These are phyloP conservation scores for Hypena proboscidalis DNA, from an alignment of 2,888 invertebrate species.

Conservation along the genomic window DNA sequence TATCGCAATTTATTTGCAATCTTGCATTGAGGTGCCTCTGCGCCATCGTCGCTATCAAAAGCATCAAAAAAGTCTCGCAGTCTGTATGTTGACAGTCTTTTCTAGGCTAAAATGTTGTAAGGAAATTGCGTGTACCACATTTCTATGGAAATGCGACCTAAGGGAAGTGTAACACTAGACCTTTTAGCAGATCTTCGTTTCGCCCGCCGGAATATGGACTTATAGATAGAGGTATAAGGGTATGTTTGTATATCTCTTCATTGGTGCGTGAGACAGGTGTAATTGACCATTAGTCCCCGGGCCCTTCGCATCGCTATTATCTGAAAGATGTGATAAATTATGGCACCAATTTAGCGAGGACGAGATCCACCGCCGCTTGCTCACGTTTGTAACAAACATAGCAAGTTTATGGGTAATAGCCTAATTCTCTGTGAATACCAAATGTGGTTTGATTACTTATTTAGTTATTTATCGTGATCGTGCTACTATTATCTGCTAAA, in stretches of 20 bases:
- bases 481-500: too few relatives aligned
- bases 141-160: constrained; percentile 9
- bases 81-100: constrained; percentile 23
- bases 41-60: constrained; percentile 34
- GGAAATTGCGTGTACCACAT: constrained; percentile 18
- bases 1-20: constrained; percentile 22
- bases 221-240: neutral
- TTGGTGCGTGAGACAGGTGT: neutral
- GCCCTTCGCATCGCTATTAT: constrained; percentile 5
- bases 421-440: too few relatives aligned
- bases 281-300: constrained; percentile 7
- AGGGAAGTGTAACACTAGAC: neutral
- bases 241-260: neutral
- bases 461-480: too few relatives aligned
- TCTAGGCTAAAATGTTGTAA: constrained; percentile 11
- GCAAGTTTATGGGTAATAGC: neutral
- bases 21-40: constrained; percentile 32
- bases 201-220: neutral
- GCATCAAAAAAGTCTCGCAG: constrained; percentile 23
- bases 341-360: neutral
- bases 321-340: neutral
- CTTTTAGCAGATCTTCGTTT: neutral
- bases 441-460: too few relatives aligned
- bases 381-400: neutral
- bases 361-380: neutral